Evolutionary conservation across 1,140 invertebrate species (phyloP).

Genomic region (Pogonognathellus flavescens): DNA sequence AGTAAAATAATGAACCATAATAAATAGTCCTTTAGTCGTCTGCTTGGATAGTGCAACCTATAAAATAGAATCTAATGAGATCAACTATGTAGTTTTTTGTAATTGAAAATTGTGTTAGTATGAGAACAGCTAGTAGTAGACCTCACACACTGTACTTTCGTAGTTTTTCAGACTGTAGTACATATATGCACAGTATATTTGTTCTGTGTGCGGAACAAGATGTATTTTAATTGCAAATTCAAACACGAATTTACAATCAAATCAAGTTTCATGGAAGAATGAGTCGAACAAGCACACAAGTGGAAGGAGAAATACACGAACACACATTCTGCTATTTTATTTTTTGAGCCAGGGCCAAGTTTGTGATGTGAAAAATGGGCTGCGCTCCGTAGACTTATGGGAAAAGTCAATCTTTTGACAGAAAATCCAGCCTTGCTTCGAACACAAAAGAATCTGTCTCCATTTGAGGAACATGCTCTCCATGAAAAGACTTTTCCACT

Average conservation of each 20-base stretch:
- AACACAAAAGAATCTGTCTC: slow-evolving; percentile 50
- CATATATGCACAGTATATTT: background rate
- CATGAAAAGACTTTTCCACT: slow-evolving; percentile 45
- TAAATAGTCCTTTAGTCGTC: slow-evolving; percentile 7
- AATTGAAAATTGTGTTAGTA: background rate
- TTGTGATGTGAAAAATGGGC: slow-evolving; percentile 39
- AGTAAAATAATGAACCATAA: slow-evolving; percentile 30
- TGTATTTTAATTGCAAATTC: slow-evolving; percentile 44
- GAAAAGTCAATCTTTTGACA: slow-evolving; percentile 53
- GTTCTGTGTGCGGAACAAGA: background rate
- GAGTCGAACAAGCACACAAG: background rate
- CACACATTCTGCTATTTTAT: background rate
- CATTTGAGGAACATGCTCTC: slow-evolving; percentile 38
- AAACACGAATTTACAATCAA: slow-evolving; percentile 43
- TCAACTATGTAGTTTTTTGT: background rate
- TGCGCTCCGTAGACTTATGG: slow-evolving; percentile 34
- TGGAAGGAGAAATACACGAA: slow-evolving; percentile 22
- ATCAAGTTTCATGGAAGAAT: slow-evolving; percentile 34
- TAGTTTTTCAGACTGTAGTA: background rate
- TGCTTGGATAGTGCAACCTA: background rate
- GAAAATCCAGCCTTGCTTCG: slow-evolving; percentile 19
- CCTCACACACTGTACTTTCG: background rate
- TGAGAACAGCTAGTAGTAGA: background rate
- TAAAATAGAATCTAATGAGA: slow-evolving; percentile 44
- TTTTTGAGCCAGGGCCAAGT: slow-evolving; percentile 42